Evolutionary conservation across 2,888 invertebrate species (phyloP).

Genomic region (Eupithecia pulchellata): DNA sequence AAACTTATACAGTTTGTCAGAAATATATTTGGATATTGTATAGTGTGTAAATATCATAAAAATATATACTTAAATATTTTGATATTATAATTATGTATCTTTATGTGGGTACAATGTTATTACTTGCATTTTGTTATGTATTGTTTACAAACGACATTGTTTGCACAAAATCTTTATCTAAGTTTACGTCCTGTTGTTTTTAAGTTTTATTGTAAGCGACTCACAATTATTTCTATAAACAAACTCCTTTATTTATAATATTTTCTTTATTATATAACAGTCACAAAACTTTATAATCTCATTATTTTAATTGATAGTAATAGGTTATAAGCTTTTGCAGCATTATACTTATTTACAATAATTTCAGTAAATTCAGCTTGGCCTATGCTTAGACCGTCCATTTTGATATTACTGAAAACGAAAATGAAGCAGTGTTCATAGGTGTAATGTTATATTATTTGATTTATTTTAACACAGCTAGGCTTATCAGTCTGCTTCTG

Average conservation of each 20-base stretch:
- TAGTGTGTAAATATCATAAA: slow-evolving; percentile 6
- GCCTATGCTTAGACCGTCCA: slow-evolving; percentile 1
- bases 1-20: slow-evolving; percentile 10
- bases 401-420: not conserved
- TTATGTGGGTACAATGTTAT: not conserved
- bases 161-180: slow-evolving; percentile 7
- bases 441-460: not conserved
- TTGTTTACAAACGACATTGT: slow-evolving; percentile 1
- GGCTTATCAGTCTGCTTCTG: not conserved
- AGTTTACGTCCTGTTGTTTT: slow-evolving; percentile 2
- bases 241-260: not conserved
- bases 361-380: not conserved
- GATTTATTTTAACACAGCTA: not conserved
- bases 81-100: not conserved
- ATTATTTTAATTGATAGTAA: not conserved
- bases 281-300: slow-evolving; percentile 8
- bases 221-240: not conserved
- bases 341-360: not conserved
- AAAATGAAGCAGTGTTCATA: slow-evolving; percentile 18
- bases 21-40: slow-evolving; percentile 8
- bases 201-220: not conserved
- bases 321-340: not conserved
- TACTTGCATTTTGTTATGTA: slow-evolving; percentile 6
- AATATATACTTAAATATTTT: not conserved
- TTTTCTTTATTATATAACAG: not conserved